Percentiles rank a stretch among this genome's conserved stretches.
Conservation (phyloP, 2,888 invertebrate genomes). For the Drosophila crucigera region DNA sequence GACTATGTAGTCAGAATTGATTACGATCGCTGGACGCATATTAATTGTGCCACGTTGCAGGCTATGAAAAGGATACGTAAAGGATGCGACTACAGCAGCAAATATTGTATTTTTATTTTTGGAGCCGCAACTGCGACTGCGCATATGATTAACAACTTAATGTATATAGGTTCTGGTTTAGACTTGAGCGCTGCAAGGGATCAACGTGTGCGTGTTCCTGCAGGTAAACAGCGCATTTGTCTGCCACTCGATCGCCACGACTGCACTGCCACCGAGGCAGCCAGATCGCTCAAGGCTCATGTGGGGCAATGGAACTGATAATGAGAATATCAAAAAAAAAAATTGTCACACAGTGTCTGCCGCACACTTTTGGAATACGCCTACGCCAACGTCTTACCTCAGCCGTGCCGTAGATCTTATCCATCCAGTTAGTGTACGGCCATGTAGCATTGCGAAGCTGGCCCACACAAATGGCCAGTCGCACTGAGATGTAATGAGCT, state of each 20-base stretch:
- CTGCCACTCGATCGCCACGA: constrained; percentile 62
- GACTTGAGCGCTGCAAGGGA: constrained; percentile 30
- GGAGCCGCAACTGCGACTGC: constrained; percentile 64
- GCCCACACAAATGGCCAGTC: constrained; percentile 24
- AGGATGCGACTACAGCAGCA: constrained; percentile 57
- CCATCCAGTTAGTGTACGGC: constrained; percentile 68
- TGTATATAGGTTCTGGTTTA: constrained; percentile 55
- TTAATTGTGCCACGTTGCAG: constrained; percentile 72
- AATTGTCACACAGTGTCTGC: constrained; percentile 63
- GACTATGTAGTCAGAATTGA: constrained; percentile 78
- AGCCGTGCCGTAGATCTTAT: constrained; percentile 74
- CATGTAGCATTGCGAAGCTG: constrained; percentile 62
- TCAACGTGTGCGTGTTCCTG: constrained; percentile 80
- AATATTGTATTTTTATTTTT: constrained; percentile 7
- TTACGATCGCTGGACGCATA: constrained; percentile 83
- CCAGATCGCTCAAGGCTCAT: constrained; percentile 48
- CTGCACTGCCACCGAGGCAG: constrained; percentile 10
- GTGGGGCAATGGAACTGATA: constrained; percentile 39
- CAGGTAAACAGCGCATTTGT: constrained; percentile 84
- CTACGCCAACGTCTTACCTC: constrained; percentile 24
- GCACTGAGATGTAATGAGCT: constrained; percentile 73
- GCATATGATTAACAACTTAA: constrained; percentile 84
- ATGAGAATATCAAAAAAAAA: constrained; percentile 50
- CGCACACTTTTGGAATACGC: constrained; percentile 33
- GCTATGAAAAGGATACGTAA: constrained; percentile 70